Evolutionary conservation across 2,888 invertebrate genomes (phyloP), one percentile per base, ranked within the genome.

Genomic region (Lepidochitona cinerea): DNA sequence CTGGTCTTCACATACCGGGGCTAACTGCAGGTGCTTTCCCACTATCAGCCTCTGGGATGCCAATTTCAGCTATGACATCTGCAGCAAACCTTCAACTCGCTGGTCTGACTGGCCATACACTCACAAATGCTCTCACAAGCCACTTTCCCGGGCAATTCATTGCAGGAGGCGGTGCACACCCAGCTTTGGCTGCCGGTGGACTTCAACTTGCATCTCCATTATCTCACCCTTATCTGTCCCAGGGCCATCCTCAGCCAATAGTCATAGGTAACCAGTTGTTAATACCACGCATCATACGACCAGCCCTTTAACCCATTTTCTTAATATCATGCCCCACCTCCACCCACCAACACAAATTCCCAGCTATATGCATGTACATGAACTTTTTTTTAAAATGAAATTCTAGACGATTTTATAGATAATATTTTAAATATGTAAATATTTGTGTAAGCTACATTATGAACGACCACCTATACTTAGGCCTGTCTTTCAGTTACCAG

Each of bases 251-350:
- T 52, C 84, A 85, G 26, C 84, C 81, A 36, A 82, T 87, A 23
- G 83, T 87, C 26, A 79, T 84, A 7, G 84, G 84, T 7, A 80
- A 81, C 67, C 83, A 81, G 36, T 73, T 72, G 65, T n/a, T 75
- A 73, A 65, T 72, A 65, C 29, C 77, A 76, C 37, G 75, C 14
- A 35, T 66, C 18, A 66, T 66, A 23, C 18, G 66, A 3, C 66
- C 66, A 35, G 37, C 66, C 14, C 26, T 66, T 6, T 66, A 66
- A 26, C 14, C 32, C 59, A 49, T 49, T 18, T n/a, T n/a, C n/a
- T n/a, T n/a, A n/a, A n/a, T n/a, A n/a, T n/a, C n/a, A n/a, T n/a
- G n/a, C n/a, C n/a, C n/a, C n/a, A n/a, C n/a, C n/a, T n/a, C n/a
- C n/a, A n/a, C n/a, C n/a, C n/a, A n/a, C n/a, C n/a, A n/a, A n/a